Evolutionary conservation across 2,797 vertebrate species (phyloP), one percentile per base, ranked within the genome.

Genomic region (Enteromius afrohamiltoni): DNA sequence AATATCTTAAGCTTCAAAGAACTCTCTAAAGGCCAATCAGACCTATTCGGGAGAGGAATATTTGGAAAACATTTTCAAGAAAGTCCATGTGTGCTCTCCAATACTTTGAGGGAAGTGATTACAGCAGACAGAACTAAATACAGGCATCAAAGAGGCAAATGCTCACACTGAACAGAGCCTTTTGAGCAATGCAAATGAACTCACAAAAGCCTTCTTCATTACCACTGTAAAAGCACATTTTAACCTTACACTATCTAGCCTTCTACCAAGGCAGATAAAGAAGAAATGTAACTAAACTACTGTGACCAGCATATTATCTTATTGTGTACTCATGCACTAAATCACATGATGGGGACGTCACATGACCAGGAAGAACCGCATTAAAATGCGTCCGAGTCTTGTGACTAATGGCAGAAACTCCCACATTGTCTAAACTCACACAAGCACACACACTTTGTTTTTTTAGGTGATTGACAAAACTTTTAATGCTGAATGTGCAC

Each of bases 331-430:
- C 55, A 86, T 84, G 88, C 85, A 87, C 88, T 7, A 78, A 65
- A 87, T 84, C 92, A 94, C 92, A 94, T 93, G 92, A 94, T 89
- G 86, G 37, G 47, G n/a, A 79, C 1, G 91, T 95, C 94, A 95
- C 91, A 91, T 94, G 94, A 95, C 83, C 65, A 69, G 58, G 78
- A 83, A 71, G 45, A 68, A 88, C 88, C 90, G 91, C 93, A 92
- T 93, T 91, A 93, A 94, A 93, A 90, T 89, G 89, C 90, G 81
- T 91, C 89, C 65, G 14, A 1, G 92, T 94, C 94, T 95, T 85
- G 93, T 94, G 94, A 95, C 93, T 89, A 86, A 88, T 55, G 29
- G 34, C 26, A 77, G 80, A 83, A 73, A 73, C 21, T 42, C 58
- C 23, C n/a, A 53, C 13, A 31, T 75, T 21, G 31, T 9, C 31